Percentiles rank a stretch among this genome's conserved stretches.
These are phyloP conservation scores for Chrosomus eos DNA, from an alignment of 2,797 vertebrate genomes.

Conservation along the genomic window DNA sequence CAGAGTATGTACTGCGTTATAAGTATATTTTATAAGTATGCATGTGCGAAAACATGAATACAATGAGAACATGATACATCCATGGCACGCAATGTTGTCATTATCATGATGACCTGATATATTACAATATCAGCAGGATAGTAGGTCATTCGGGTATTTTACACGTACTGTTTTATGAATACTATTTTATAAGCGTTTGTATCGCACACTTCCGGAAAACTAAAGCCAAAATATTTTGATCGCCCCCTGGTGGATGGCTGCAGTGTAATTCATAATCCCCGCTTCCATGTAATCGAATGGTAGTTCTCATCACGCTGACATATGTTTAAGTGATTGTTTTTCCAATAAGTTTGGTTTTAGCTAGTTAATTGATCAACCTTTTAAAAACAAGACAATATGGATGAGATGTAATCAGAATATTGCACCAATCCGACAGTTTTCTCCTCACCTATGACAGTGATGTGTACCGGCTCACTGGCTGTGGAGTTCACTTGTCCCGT, in stretches of 20 bases:
- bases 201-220: background rate
- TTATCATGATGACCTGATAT: background rate
- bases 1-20: background rate
- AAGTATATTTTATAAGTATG: background rate
- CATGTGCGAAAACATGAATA: background rate
- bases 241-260: too few relatives aligned
- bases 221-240: background rate
- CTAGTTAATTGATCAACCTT: background rate
- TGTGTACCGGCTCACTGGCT: slow-evolving; percentile 66
- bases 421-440: background rate
- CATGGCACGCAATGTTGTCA: too few relatives aligned
- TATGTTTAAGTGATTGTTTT: background rate
- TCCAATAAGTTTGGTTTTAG: background rate
- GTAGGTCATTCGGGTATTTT: background rate
- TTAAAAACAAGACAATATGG: background rate
- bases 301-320: background rate
- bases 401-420: background rate
- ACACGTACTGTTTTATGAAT: background rate
- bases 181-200: background rate
- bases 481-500: slow-evolving; percentile 66
- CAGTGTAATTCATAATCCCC: background rate
- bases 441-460: slow-evolving; percentile 68
- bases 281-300: background rate
- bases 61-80: background rate
- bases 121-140: background rate